Percentiles rank a stretch among this genome's conserved stretches.
Conservation (phyloP, 2,888 invertebrate species). For the Eilema griseolum region DNA sequence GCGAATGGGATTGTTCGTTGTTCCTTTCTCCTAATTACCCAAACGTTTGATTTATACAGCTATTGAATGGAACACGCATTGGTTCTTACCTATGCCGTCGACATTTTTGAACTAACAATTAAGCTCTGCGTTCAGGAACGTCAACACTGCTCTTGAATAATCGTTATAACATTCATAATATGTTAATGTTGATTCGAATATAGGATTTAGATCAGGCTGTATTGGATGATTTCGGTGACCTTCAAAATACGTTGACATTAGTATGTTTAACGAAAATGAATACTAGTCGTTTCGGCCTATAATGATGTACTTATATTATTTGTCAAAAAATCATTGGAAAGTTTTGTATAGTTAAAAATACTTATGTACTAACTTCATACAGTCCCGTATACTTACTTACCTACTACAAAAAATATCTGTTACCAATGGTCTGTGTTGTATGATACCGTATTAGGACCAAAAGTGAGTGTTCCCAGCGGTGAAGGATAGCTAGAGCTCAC, state of each 20-base stretch:
- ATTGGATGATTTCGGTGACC: constrained; percentile 14
- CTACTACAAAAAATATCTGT: too few species aligned
- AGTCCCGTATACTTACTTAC: too few species aligned
- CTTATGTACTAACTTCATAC: too few species aligned
- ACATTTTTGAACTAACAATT: constrained; percentile 44
- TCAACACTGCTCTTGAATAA: constrained; percentile 27
- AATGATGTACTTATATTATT: not conserved
- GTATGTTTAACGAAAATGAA: not conserved
- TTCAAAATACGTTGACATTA: not conserved
- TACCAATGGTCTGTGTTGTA: too few species aligned
- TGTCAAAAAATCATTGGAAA: not conserved
- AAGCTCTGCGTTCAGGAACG: constrained; percentile 36
- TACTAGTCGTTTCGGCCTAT: not conserved
- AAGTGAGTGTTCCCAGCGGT: too few species aligned
- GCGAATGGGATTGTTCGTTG: constrained; percentile 62
- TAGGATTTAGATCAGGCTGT: constrained; percentile 8
- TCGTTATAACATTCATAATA: constrained; percentile 29
- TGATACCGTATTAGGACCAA: too few species aligned
- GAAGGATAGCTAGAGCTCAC: too few species aligned
- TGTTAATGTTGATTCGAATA: constrained; percentile 26
- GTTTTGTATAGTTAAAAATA: too few species aligned
- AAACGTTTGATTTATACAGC: constrained; percentile 58
- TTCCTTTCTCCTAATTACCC: constrained; percentile 69
- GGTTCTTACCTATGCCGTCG: constrained; percentile 43
- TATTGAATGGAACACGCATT: constrained; percentile 37